These are phyloP conservation scores for Calliopum simillimum DNA, from an alignment of 2,888 invertebrate genomes.

Conservation along the genomic window DNA sequence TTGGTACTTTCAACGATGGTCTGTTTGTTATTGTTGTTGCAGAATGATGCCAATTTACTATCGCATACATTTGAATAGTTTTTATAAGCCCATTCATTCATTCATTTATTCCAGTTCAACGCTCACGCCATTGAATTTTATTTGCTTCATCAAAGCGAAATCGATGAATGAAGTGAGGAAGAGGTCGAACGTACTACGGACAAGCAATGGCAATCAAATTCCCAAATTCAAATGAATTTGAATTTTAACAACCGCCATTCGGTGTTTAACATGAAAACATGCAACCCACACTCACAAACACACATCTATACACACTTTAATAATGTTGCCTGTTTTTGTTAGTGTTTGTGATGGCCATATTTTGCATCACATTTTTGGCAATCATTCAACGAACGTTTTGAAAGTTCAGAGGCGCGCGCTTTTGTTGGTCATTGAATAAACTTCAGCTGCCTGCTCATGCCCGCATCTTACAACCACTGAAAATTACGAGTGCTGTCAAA, in stretches of 20 bases:
- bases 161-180: conserved; percentile 6
- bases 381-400: conserved; percentile 27
- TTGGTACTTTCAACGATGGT: too few relatives aligned
- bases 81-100: neutral
- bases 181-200: too few relatives aligned
- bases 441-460: neutral
- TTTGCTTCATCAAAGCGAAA: neutral
- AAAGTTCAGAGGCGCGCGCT: conserved; percentile 6
- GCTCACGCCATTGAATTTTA: conserved; percentile 8
- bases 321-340: neutral
- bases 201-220: too few relatives aligned
- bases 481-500: too few relatives aligned
- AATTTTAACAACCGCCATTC: conserved; percentile 27
- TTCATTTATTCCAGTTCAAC: conserved; percentile 25
- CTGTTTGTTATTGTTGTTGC: too few relatives aligned
- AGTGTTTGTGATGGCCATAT: neutral
- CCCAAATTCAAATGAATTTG: conserved; percentile 23
- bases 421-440: conserved; percentile 19
- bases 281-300: too few relatives aligned
- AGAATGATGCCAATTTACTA: too few relatives aligned
- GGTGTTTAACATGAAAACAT: conserved; percentile 23
- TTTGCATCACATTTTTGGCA: conserved; percentile 30
- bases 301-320: too few relatives aligned
- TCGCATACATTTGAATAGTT: too few relatives aligned
- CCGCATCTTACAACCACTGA: too few relatives aligned